Evolutionary conservation across 2,797 vertebrate species (phyloP).

Genomic region (Pseudochromis fuscus): DNA sequence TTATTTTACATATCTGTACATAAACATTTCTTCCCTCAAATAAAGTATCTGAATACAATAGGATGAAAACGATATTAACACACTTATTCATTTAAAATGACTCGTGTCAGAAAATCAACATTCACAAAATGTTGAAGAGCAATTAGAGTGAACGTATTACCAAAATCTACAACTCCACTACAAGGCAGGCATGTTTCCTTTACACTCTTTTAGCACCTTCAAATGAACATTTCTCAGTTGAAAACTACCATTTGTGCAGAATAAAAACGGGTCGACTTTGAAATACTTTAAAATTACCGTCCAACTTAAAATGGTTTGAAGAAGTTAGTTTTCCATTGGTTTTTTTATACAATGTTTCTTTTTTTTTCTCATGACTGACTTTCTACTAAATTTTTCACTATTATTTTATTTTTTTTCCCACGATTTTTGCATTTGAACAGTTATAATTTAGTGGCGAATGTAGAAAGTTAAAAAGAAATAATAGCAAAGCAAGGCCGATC

Average conservation of each 20-base stretch:
- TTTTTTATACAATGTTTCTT: slow-evolving; percentile 78
- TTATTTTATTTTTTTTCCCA: slow-evolving; percentile 71
- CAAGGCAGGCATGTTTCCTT: slow-evolving; percentile 96
- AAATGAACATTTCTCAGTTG: slow-evolving; percentile 93
- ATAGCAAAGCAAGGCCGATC: slow-evolving; percentile 95
- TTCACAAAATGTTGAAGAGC: slow-evolving; percentile 98
- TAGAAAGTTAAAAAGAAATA: slow-evolving; percentile 95
- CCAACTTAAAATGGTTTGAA: slow-evolving; percentile 89
- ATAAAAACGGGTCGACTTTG: slow-evolving; percentile 93
- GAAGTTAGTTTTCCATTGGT: slow-evolving; percentile 89
- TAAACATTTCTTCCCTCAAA: slow-evolving; percentile 93
- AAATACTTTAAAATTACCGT: slow-evolving; percentile 88
- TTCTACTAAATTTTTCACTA: slow-evolving; percentile 84
- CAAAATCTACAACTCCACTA: slow-evolving; percentile 95
- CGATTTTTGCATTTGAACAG: slow-evolving; percentile 89
- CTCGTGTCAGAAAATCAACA: slow-evolving; percentile 94
- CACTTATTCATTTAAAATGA: slow-evolving; percentile 95
- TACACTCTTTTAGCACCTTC: slow-evolving; percentile 96
- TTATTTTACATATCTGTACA: slow-evolving; percentile 99
- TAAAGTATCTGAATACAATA: slow-evolving; percentile 93
- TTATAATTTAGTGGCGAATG: slow-evolving; percentile 94
- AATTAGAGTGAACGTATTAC: slow-evolving; percentile 91
- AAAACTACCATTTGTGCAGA: slow-evolving; percentile 95
- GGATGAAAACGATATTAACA: slow-evolving; percentile 94
- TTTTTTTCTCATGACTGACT: slow-evolving; percentile 79